A percentile compares a stretch with the other conserved stretches of the same genome.
These are phyloP conservation scores for Thelaira solivaga DNA, from an alignment of 2,888 invertebrate species.

Conservation along the genomic window DNA sequence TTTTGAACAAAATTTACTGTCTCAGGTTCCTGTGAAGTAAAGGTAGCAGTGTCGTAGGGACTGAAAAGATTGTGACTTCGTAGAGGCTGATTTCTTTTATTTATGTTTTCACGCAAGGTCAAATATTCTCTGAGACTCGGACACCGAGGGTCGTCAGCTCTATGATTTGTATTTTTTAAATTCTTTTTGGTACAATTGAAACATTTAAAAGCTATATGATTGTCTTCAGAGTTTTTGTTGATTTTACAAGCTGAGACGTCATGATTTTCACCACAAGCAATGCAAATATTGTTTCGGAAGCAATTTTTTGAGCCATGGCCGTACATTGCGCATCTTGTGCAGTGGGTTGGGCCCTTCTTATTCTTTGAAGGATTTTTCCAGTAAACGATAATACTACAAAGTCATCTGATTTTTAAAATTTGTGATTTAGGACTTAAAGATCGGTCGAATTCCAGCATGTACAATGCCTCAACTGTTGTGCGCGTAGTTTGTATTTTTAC, in stretches of 20 bases:
- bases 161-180: background rate
- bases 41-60: background rate
- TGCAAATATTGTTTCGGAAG: background rate
- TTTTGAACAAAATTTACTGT: no score
- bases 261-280: background rate
- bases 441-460: background rate
- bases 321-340: background rate
- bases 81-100: background rate
- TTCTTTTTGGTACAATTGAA: constrained; percentile 3
- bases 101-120: background rate
- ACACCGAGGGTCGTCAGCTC: constrained; percentile 3
- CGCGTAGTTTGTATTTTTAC: background rate
- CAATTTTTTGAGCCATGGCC: background rate
- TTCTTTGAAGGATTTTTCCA: constrained; percentile 5
- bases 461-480: background rate
- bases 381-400: background rate
- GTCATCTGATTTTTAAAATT: background rate
- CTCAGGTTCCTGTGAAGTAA: no score
- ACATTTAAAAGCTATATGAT: constrained; percentile 3
- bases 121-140: constrained; percentile 2
- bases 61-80: no score
- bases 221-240: background rate
- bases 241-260: no score
- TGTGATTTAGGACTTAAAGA: background rate
- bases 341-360: background rate